phyloP scores from a whole-genome alignment of 2,797 vertebrate genomes.

The Hydrophis major region DNA sequence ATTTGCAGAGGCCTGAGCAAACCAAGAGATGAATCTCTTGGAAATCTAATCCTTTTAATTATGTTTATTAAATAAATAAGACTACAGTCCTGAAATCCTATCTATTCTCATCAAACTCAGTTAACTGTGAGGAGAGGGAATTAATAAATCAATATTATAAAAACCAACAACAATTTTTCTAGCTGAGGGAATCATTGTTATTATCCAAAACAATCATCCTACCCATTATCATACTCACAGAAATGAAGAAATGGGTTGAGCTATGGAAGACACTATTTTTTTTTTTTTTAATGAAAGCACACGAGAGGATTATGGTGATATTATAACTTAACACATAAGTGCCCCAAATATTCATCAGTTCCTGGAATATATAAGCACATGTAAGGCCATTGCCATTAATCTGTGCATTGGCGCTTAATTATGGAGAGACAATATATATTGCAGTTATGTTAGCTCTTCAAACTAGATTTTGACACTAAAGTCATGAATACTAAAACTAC shows the following conservation, averaged over 20 bases:
- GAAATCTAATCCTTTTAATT: conserved; percentile 8
- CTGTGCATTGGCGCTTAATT: not conserved
- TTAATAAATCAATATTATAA: not conserved
- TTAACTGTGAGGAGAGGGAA: not conserved
- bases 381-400: not conserved
- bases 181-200: not conserved
- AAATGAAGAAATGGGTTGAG: not conserved
- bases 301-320: not conserved
- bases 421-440: not conserved
- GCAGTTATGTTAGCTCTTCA: not conserved
- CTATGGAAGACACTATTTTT: not conserved
- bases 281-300: not conserved
- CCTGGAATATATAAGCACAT: not conserved
- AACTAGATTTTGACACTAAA: not conserved
- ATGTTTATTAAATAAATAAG: not conserved
- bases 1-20: not conserved
- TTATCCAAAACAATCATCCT: not conserved
- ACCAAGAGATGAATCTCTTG: not conserved
- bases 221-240: not conserved
- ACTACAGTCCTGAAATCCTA: conserved; percentile 8
- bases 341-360: not conserved
- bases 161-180: not conserved
- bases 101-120: not conserved
- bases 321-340: not conserved
- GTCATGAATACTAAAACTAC: not conserved